These are phyloP conservation scores for Parelbella ahira DNA, from an alignment of 2,888 invertebrate species.

Conservation along the genomic window DNA sequence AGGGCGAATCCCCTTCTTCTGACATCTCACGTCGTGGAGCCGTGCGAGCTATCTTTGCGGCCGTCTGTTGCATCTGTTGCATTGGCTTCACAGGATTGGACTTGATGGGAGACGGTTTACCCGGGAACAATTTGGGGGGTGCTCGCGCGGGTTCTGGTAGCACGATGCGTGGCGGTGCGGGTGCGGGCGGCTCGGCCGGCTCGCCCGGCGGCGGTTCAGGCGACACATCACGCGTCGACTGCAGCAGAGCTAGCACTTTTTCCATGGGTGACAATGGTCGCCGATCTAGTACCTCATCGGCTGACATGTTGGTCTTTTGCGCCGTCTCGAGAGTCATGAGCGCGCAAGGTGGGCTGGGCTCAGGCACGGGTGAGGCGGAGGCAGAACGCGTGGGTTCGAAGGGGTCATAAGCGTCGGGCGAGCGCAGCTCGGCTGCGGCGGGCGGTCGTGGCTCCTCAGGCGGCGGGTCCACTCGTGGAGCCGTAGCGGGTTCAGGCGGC, in stretches of 20 bases:
- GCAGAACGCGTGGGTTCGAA: conserved; percentile 94
- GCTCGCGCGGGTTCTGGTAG: conserved; percentile 73
- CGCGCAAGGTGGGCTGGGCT: conserved; percentile 35
- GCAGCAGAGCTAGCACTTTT: conserved; percentile 78
- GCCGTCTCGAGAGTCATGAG: conserved; percentile 69
- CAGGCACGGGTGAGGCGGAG: conserved; percentile 80
- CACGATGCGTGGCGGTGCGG: conserved; percentile 61
- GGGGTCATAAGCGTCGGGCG: conserved; percentile 93
- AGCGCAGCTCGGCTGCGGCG: conserved; percentile 56
- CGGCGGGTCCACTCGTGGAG: conserved; percentile 77
- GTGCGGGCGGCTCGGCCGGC: conserved; percentile 30
- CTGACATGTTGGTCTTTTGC: conserved; percentile 71
- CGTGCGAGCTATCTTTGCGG: conserved; percentile 45
- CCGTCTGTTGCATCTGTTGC: conserved; percentile 40
- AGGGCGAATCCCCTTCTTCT: conserved; percentile 87
- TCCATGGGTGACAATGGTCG: conserved; percentile 80
- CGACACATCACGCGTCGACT: conserved; percentile 68
- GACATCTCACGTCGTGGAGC: conserved; percentile 45
- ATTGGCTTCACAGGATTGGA: conserved; percentile 81
- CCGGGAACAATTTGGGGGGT: conserved; percentile 76
- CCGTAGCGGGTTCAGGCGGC: conserved; percentile 24
- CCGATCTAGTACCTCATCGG: conserved; percentile 69
- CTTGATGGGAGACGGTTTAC: conserved; percentile 77
- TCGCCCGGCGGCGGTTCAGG: conserved; percentile 54
- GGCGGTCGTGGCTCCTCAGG: conserved; percentile 81